phyloP scores from a whole-genome alignment of 2,113 vertebrate species.

The Chaenocephalus aceratus region DNA sequence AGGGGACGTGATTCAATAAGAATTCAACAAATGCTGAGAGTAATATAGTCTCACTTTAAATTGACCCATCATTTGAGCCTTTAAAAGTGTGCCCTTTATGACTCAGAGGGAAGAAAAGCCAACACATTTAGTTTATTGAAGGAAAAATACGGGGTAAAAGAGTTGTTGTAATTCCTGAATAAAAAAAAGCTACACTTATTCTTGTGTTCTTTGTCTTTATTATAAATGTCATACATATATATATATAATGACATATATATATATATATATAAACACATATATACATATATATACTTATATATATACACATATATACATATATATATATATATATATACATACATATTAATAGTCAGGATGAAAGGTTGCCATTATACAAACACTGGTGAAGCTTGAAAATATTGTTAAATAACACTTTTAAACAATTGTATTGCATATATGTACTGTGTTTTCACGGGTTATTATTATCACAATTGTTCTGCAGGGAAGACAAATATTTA shows the following conservation, averaged over 20 bases:
- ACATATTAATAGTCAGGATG: not conserved
- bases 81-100: constrained; percentile 25
- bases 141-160: not conserved
- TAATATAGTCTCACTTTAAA: constrained; percentile 39
- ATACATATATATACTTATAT: too few relatives aligned
- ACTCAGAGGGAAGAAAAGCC: constrained; percentile 9
- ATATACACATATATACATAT: too few relatives aligned
- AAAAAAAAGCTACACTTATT: constrained; percentile 3
- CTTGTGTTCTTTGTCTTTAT: not conserved
- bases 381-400: not conserved
- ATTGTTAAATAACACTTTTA: not conserved
- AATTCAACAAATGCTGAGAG: constrained; percentile 42
- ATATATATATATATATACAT: too few relatives aligned
- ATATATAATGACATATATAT: too few relatives aligned
- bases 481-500: not conserved
- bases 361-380: not conserved
- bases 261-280: too few relatives aligned
- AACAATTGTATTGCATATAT: not conserved
- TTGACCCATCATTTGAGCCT: constrained; percentile 5
- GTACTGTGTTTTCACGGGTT: not conserved
- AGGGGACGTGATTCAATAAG: constrained; percentile 22
- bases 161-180: constrained; percentile 1
- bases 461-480: constrained; percentile 8
- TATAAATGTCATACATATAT: not conserved
- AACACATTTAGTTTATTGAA: not conserved